Evolutionary conservation across 2,113 vertebrate genomes (phyloP).

Genomic region (Psittacus erithacus): DNA sequence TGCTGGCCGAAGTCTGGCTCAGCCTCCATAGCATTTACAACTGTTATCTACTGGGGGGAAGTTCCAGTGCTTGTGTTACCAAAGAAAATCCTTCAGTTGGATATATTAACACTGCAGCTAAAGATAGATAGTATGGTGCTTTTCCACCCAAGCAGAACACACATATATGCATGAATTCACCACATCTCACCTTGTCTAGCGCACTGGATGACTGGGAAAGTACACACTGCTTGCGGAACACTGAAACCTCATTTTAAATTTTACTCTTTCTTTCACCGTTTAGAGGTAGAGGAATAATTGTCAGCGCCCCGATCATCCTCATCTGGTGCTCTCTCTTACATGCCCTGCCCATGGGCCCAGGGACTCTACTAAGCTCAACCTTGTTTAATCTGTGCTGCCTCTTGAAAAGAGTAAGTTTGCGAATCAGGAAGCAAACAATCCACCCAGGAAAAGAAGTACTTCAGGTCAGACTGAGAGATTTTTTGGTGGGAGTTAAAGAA

Average conservation of each 20-base stretch:
- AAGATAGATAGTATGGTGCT: rapidly evolving
- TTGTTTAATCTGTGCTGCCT: rapidly evolving
- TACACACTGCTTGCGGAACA: background rate
- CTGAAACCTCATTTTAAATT: background rate
- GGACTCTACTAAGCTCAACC: background rate
- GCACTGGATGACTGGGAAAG: background rate
- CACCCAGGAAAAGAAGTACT: rapidly evolving
- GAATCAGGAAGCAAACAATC: background rate
- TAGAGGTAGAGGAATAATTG: background rate
- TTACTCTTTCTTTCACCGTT: background rate
- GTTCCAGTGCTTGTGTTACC: background rate
- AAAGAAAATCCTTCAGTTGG: background rate
- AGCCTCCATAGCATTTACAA: background rate
- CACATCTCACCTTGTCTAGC: background rate
- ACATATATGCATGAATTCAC: no score
- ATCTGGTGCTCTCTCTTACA: background rate
- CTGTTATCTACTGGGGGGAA: background rate
- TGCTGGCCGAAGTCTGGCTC: background rate
- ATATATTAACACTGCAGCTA: background rate
- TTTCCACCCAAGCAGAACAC: background rate
- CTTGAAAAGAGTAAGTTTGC: background rate
- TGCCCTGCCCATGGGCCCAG: background rate
- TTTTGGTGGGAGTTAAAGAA: background rate
- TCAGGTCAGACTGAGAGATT: background rate
- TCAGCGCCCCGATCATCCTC: background rate